These are phyloP conservation scores for Brenthis daphne DNA, from an alignment of 2,888 invertebrate species.

Conservation along the genomic window DNA sequence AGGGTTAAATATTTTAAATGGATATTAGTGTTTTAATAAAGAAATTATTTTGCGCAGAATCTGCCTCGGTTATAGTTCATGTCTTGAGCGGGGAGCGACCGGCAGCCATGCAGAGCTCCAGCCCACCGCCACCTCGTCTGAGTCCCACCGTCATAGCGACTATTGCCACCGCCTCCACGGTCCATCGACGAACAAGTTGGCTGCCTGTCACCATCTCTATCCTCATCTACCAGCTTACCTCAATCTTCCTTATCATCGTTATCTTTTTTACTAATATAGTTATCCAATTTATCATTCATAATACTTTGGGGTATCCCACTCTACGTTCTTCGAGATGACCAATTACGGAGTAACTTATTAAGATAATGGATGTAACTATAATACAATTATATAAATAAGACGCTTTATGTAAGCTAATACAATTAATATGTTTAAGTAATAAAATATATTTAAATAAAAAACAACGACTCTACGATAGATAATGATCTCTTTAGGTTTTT, in stretches of 20 bases:
- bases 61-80: constrained; percentile 91
- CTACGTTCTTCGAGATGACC: constrained; percentile 64
- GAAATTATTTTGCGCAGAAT: constrained; percentile 75
- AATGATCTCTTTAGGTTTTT: constrained; percentile 21
- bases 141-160: constrained; percentile 60
- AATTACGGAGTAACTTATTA: constrained; percentile 41
- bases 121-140: constrained; percentile 62
- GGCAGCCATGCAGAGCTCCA: constrained; percentile 84
- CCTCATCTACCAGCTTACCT: constrained; percentile 49
- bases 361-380: constrained; percentile 32
- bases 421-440: constrained; percentile 40
- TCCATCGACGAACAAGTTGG: constrained; percentile 45
- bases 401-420: constrained; percentile 41
- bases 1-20: too few species aligned
- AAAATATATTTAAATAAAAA: constrained; percentile 53
- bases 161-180: constrained; percentile 57
- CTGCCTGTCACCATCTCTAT: constrained; percentile 49
- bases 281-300: constrained; percentile 41
- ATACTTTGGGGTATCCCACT: constrained; percentile 34
- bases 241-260: constrained; percentile 46
- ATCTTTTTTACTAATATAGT: constrained; percentile 39
- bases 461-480: constrained; percentile 50
- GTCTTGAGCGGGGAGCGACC: constrained; percentile 89
- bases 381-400: constrained; percentile 26
- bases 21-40: constrained; percentile 9